Conservation (phyloP, 2,888 invertebrate species). For the Monochamus alternatus region DNA sequence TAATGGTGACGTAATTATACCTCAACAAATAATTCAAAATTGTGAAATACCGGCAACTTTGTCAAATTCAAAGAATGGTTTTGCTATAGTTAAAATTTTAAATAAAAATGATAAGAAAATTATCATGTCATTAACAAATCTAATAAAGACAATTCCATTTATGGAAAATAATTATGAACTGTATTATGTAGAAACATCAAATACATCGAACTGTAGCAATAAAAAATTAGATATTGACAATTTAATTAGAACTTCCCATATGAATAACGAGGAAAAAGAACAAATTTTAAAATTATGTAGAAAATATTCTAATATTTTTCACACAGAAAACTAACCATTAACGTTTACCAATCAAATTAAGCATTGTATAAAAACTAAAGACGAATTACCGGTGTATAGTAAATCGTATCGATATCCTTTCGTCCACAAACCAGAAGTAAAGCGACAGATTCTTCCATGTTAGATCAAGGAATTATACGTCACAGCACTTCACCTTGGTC, state of each 20-base stretch:
- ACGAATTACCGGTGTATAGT: not conserved
- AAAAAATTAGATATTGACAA: not conserved
- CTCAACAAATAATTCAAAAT: not conserved
- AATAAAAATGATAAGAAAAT: not conserved
- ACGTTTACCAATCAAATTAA: slow-evolving; percentile 1
- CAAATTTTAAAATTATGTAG: slow-evolving; percentile 1
- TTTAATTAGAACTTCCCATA: not conserved
- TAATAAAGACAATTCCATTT: not conserved
- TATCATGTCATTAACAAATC: not conserved
- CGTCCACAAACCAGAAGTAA: not conserved
- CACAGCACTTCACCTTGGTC: not conserved
- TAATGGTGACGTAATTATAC: not conserved
- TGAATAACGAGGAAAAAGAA: not conserved
- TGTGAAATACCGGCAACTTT: not conserved
- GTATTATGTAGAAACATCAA: too few species aligned
- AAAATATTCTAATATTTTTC: not conserved
- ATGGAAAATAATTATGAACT: too few species aligned
- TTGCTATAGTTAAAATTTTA: not conserved
- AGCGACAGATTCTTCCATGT: not conserved
- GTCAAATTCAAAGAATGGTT: not conserved
- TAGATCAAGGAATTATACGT: not conserved
- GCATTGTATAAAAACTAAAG: not conserved
- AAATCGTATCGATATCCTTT: not conserved
- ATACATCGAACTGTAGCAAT: too few species aligned
- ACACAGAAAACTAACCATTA: too few species aligned